Evolutionary conservation across 1,140 invertebrate genomes (phyloP), one percentile per base, ranked within the genome.

Genomic region (Atta cephalotes): DNA sequence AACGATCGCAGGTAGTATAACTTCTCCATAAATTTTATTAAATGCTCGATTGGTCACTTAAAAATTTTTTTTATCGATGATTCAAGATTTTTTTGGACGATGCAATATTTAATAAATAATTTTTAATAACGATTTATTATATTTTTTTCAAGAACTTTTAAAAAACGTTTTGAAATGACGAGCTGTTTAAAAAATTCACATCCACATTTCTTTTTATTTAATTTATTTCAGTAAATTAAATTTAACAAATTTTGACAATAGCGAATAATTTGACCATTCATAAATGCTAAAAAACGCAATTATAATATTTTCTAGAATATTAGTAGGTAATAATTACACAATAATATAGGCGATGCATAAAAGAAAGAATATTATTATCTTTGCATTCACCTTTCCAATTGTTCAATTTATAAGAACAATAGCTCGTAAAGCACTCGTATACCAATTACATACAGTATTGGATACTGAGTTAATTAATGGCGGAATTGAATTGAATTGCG

Each of bases 391-490:
- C 49, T 25, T 70, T 39, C 2, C 31, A 35, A 56, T 81, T 58
- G 18, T 81, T 81, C 35, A 39, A 71, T 60, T 81, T 56, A 81
- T 28, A 58, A 58, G 79, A 81, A 81, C 65, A 71, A 81, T 81
- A 71, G 79, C 51, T 81, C 65, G 51, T 81, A 81, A 81, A 81
- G 21, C 35, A 28, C n/a, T 58, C 51, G 53, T 12, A 18, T 60
- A 62, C 10, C 51, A 60, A 71, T 71, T 71, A 58, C 25, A 58
- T 45, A 10, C 51, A 49, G 14, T 81, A 71, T 71, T 58, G 66
- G 25, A 71, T 58, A 71, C 10, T 71, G 79, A 81, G 51, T 81
- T 58, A 71, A 81, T 81, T 71, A 81, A 35, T 35, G 25, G 21
- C 35, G 21, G 25, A 58, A 81, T 81, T 81, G 79, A 81, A 81